These are phyloP conservation scores for Muschampia plurimacula DNA, from an alignment of 2,888 invertebrate genomes.

Conservation along the genomic window DNA sequence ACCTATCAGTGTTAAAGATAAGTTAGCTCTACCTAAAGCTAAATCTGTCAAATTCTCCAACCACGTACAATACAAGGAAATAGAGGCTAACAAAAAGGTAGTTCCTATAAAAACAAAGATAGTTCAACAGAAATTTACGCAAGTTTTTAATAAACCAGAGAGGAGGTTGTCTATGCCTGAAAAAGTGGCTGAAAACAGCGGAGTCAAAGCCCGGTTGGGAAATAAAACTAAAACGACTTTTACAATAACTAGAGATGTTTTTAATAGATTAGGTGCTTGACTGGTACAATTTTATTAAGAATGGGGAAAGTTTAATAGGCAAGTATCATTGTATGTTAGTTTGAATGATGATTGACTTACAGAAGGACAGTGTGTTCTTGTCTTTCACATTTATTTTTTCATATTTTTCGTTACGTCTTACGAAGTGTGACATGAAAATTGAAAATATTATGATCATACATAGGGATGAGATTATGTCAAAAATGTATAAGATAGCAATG, in stretches of 20 bases:
- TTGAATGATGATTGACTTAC: neutral
- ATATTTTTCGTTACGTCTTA: neutral
- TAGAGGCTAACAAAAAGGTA: slow-evolving; percentile 57
- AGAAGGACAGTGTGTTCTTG: neutral
- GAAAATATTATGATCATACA: no score
- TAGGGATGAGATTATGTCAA: no score
- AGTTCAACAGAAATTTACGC: slow-evolving; percentile 16
- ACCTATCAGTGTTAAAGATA: slow-evolving; percentile 73
- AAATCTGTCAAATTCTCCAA: slow-evolving; percentile 81
- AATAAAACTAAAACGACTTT: slow-evolving; percentile 64
- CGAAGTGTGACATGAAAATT: neutral
- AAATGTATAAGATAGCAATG: no score
- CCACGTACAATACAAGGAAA: slow-evolving; percentile 77
- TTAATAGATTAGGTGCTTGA: slow-evolving; percentile 73
- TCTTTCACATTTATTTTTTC: neutral
- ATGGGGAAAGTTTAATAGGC: neutral
- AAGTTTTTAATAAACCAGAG: slow-evolving; percentile 77
- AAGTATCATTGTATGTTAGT: neutral
- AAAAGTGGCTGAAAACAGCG: slow-evolving; percentile 41
- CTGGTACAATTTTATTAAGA: slow-evolving; percentile 17
- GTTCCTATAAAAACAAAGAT: slow-evolving; percentile 24
- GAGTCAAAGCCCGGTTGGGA: slow-evolving; percentile 71
- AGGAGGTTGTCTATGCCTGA: slow-evolving; percentile 75
- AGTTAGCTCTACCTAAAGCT: slow-evolving; percentile 65
- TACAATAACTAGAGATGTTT: slow-evolving; percentile 71